Conservation (phyloP, 2,113 vertebrate genomes). For the Capricornis sumatraensis region DNA sequence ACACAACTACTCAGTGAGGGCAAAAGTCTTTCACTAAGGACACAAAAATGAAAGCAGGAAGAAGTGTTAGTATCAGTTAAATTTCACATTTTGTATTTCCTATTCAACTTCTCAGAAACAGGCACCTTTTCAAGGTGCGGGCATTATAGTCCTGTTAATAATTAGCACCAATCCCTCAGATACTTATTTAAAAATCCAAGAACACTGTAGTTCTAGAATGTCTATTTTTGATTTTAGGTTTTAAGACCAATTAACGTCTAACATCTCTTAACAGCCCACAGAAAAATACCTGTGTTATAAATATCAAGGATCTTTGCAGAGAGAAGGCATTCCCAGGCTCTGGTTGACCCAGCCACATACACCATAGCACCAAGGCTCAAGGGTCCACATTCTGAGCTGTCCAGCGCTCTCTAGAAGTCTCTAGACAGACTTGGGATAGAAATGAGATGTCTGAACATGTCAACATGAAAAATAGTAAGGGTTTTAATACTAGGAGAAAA, state of each 20-base stretch:
- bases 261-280: not conserved
- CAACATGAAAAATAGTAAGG: constrained; percentile 70
- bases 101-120: not conserved
- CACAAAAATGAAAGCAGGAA: not conserved
- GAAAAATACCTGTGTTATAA: not conserved
- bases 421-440: not conserved
- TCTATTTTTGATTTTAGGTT: not conserved
- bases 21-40: not conserved
- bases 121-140: not conserved
- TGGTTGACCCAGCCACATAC: not conserved
- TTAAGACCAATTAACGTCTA: not conserved
- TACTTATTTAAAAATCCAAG: not conserved
- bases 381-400: not conserved
- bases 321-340: not conserved
- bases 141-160: not conserved
- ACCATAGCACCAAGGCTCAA: rapidly evolving
- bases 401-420: not conserved
- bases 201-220: not conserved
- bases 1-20: not conserved
- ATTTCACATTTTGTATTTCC: not conserved
- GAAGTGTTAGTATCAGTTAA: not conserved
- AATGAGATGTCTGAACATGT: not conserved
- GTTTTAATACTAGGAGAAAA: constrained; percentile 59
- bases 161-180: not conserved
- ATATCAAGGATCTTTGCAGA: not conserved